Base-by-base conservation (phyloP, 2,113 vertebrate species). In the Catharus bicknelli region DNA sequence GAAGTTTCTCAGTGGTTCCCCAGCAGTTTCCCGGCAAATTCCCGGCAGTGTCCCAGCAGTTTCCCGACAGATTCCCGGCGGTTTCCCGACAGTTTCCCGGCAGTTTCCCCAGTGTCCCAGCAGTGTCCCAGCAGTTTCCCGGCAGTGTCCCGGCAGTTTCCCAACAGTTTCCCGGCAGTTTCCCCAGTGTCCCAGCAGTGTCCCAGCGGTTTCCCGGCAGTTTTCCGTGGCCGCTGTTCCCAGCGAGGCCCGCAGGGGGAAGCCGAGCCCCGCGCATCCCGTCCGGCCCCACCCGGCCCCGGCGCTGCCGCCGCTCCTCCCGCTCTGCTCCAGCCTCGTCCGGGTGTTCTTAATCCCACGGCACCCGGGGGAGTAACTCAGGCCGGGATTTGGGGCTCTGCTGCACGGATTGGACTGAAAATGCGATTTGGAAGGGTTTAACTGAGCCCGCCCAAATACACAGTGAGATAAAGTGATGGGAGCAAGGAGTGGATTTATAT, bases 261-360 rank as follows among this genome's bases (percentile, higher is more conserved):
- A 93, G 90, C 89, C 15, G 77, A 84, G 80, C 69, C 55, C 95
- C 93, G 91, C 75, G 8, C 8, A 55, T 57, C 38, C 74, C 43
- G n/a, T 25, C 43, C 14, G n/a, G 43, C 19, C 6, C n/a, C 42
- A 50, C 58, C 32, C 58, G 34, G 27, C 14, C 8, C 73, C 11
- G 20, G 15, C 43, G 27, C 58, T 40, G 34, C 74, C 23, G 11
- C 42, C 13, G 38, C 32, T 6, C 5, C 27, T 18, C 27, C 13
- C 6, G 21, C 26, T 0, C 11, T 3, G 10, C 16, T 25, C 10
- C 66, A 0, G 38, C 40, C 22, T 5, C 16, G 1, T 0, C 48
- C 10, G 50, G 26, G 50, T 10, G 50, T 2, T 51, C 50, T 29
- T 29, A 27, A 51, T 51, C 26, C 26, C 50, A 10, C 15, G 15